Evolutionary conservation across 2,797 vertebrate genomes (phyloP).

Genomic region (Pristis pectinata): DNA sequence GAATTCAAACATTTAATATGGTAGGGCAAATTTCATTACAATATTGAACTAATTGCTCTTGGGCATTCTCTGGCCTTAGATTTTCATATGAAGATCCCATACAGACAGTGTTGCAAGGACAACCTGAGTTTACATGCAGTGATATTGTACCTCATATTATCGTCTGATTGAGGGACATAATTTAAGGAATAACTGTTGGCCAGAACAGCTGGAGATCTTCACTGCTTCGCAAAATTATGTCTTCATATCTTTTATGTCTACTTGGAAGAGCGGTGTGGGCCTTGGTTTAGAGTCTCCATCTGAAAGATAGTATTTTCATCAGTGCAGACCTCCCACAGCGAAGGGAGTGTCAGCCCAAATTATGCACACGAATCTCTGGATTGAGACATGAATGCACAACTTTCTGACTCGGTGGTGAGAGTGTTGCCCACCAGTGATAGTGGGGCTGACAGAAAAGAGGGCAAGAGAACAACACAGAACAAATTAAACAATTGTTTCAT

Average conservation of each 20-base stretch:
- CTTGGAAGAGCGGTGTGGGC: neutral
- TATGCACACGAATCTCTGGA: neutral
- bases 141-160: neutral
- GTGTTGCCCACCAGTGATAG: neutral
- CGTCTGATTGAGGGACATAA: neutral
- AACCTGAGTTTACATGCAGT: neutral
- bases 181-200: no score
- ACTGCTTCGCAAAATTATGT: neutral
- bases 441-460: neutral
- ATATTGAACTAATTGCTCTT: neutral
- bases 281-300: neutral
- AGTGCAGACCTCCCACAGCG: neutral
- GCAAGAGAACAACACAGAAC: neutral
- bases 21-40: neutral
- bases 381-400: neutral
- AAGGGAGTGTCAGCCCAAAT: neutral
- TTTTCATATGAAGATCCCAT: neutral
- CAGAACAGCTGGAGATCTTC: neutral
- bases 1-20: neutral
- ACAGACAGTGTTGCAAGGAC: neutral
- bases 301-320: neutral
- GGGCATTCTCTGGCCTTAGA: neutral
- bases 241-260: neutral
- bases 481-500: conserved; percentile 32
- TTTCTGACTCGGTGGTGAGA: neutral